Evolutionary conservation across 2,113 vertebrate species (phyloP), one percentile per base, ranked within the genome.

Genomic region (Paedocypris sp.): DNA sequence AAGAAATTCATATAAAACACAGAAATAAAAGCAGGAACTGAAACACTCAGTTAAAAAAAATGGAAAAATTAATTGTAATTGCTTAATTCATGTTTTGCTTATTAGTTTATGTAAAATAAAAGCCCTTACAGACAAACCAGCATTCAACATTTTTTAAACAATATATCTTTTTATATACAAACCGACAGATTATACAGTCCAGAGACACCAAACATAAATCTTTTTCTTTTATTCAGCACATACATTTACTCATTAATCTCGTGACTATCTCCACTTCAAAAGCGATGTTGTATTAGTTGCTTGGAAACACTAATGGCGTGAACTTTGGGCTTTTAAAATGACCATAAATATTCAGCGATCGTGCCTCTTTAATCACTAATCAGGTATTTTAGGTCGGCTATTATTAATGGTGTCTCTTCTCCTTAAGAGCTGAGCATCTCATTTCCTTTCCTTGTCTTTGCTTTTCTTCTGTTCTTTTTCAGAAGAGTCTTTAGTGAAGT

Each of bases 271-370:
- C 1, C 13, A 38, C 15, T 50, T 28, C n/a, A 51, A 58, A 45
- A 12, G 18, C 19, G 31, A 46, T 31, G 39, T 58, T 58, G 43
- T 49, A 13, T 41, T 5, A 23, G 53, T 63, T 59, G 60, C 60
- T 43, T 63, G 43, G 45, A 33, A 68, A 68, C 52, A 11, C 46
- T 31, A 49, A 39, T 10, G n/a, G 29, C n/a, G 31, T 42, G 23
- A 63, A 58, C 52, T 63, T 36, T 57, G 38, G 23, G 18, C 45
- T 43, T 63, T 68, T 51, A 29, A 45, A 23, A 25, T 36, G 18
- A 58, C 39, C 28, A 49, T 41, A 62, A 36, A 54, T 18, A 18
- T 45, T 58, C 25, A 36, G 5, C 28, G 46, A n/a, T 52, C 38
- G 25, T 51, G 38, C 49, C 32, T 59, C 46, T 35, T 10, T 45